A percentile compares a stretch with the other conserved stretches of the same genome.
These are phyloP conservation scores for Anolis carolinensis DNA, from an alignment of 2,113 vertebrate species.

Conservation along the genomic window DNA sequence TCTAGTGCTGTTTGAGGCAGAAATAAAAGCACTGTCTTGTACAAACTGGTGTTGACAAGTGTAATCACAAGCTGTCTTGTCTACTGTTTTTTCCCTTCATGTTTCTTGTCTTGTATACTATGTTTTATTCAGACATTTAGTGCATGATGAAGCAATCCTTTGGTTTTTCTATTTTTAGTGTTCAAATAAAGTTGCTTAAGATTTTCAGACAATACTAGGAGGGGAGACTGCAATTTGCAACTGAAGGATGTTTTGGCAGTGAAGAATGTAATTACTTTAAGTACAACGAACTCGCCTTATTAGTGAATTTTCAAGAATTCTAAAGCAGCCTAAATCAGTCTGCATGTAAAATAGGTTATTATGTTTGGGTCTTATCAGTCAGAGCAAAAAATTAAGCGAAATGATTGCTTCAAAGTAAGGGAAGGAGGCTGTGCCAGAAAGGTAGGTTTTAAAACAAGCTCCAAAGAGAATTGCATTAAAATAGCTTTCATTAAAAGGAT, in stretches of 20 bases:
- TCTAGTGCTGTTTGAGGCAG: constrained; percentile 41
- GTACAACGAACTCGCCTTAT: constrained; percentile 33
- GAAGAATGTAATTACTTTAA: constrained; percentile 49
- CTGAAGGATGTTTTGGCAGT: constrained; percentile 35
- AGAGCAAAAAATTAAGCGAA: constrained; percentile 51
- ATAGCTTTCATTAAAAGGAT: constrained; percentile 27
- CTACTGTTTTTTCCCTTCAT: constrained; percentile 54
- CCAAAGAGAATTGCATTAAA: constrained; percentile 47
- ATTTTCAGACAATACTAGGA: constrained; percentile 24
- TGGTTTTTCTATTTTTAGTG: constrained; percentile 30
- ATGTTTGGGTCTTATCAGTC: constrained; percentile 37
- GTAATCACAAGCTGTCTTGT: constrained; percentile 58
- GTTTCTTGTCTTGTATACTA: constrained; percentile 61
- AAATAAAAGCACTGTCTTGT: constrained; percentile 47
- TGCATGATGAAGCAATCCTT: constrained; percentile 47
- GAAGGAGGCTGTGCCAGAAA: background rate
- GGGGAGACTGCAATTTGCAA: constrained; percentile 21
- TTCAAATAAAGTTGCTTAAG: constrained; percentile 35
- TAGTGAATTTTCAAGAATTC: constrained; percentile 45
- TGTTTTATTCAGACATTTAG: constrained; percentile 70
- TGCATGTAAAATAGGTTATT: constrained; percentile 51
- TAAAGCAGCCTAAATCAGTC: constrained; percentile 51
- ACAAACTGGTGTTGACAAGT: constrained; percentile 48
- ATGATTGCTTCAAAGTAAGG: constrained; percentile 22
- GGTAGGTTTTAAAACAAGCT: constrained; percentile 16